These are phyloP conservation scores for Phodopus roborovskii DNA, from an alignment of 2,113 vertebrate species.

Conservation along the genomic window DNA sequence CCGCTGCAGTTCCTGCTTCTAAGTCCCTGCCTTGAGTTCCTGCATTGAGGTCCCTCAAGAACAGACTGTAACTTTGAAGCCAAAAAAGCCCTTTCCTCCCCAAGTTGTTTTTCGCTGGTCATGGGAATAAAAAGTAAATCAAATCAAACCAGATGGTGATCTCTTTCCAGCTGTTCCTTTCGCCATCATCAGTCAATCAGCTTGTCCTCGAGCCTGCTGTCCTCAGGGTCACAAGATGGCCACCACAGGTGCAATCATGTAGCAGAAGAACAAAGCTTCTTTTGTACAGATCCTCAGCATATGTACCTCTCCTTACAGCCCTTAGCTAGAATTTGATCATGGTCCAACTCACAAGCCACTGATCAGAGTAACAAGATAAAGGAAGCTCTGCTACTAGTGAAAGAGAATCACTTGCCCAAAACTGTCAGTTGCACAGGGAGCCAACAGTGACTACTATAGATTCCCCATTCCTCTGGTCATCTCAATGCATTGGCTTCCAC, in stretches of 20 bases:
- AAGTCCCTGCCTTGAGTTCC: background rate
- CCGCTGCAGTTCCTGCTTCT: background rate
- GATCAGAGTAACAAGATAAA: constrained; percentile 15
- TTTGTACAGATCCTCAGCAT: background rate
- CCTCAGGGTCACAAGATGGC: background rate
- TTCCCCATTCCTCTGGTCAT: background rate
- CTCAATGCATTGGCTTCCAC: background rate
- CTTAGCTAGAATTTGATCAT: background rate
- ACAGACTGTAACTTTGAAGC: background rate
- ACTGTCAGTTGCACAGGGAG: background rate
- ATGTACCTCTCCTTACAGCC: background rate
- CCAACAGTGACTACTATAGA: background rate
- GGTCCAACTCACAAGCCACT: background rate
- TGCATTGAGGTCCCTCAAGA: background rate
- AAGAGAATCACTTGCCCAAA: background rate
- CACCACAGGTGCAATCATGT: background rate
- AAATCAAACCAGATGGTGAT: too few species aligned
- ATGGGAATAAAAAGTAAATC: background rate
- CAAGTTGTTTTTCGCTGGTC: background rate
- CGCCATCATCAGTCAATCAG: background rate
- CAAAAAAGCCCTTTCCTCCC: background rate
- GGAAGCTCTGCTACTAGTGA: background rate
- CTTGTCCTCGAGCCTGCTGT: background rate
- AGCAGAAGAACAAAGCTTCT: background rate
- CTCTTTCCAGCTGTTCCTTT: background rate